phyloP scores from a whole-genome alignment of 2,888 invertebrate species.

The Empis livida region DNA sequence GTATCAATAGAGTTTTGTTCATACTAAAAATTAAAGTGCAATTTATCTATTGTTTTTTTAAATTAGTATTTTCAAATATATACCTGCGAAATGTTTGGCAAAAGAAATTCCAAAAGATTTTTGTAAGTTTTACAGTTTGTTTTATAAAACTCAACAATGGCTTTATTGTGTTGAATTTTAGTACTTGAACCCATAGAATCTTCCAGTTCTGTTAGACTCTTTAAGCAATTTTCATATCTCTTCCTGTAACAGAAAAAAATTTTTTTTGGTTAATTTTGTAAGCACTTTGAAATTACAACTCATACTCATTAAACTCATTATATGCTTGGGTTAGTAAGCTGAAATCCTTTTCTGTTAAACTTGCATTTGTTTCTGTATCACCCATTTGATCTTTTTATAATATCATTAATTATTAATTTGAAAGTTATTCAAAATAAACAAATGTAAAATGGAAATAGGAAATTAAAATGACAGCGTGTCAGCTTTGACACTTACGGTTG shows the following conservation, averaged over 20 bases:
- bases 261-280: background rate
- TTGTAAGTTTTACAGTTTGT: conserved; percentile 60
- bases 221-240: conserved; percentile 26
- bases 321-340: conserved; percentile 28
- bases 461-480: no score
- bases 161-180: conserved; percentile 55
- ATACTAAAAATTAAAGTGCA: conserved; percentile 1
- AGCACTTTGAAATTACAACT: background rate
- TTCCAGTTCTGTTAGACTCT: conserved; percentile 25
- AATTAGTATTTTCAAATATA: background rate
- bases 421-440: no score
- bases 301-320: conserved; percentile 29
- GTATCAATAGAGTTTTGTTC: conserved; percentile 4
- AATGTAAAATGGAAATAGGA: no score
- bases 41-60: background rate
- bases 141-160: conserved; percentile 68
- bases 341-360: conserved; percentile 20
- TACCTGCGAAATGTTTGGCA: conserved; percentile 30
- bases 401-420: no score
- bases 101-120: conserved; percentile 53
- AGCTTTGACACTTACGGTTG: no score
- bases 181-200: conserved; percentile 19
- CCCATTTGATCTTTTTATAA: background rate
- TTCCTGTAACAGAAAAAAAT: conserved; percentile 13
- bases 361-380: background rate